phyloP scores from a whole-genome alignment of 2,113 vertebrate genomes.

The Haemorhous mexicanus region DNA sequence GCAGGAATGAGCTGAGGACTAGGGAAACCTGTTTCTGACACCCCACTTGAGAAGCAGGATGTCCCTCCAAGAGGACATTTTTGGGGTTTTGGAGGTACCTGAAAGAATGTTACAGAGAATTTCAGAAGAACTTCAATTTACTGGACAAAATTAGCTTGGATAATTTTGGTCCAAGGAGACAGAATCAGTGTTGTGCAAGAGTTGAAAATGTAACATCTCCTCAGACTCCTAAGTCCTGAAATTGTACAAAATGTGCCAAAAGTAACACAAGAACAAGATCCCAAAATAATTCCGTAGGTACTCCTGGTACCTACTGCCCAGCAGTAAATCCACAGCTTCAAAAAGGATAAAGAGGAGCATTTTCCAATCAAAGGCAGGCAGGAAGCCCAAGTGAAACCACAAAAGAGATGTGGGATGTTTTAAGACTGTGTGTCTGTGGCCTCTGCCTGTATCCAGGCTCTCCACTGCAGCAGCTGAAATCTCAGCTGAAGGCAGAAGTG shows the following conservation, averaged over 20 bases:
- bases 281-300: not conserved
- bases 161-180: not conserved
- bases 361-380: slow-evolving; percentile 36
- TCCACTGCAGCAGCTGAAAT: not conserved
- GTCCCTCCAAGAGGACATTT: not conserved
- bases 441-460: not conserved
- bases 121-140: not conserved
- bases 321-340: slow-evolving; percentile 4
- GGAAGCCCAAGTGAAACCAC: not conserved
- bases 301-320: not conserved
- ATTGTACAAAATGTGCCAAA: not conserved
- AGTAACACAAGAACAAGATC: not conserved
- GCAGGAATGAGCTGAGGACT: slow-evolving; percentile 6
- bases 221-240: not conserved
- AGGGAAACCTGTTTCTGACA: slow-evolving; percentile 43
- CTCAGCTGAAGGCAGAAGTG: not conserved
- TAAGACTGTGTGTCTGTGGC: not conserved
- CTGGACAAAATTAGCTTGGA: not conserved
- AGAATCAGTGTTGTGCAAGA: not conserved
- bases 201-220: not conserved
- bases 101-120: not conserved
- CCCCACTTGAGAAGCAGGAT: not conserved
- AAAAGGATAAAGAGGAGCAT: not conserved
- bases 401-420: not conserved
- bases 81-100: not conserved